Evolutionary conservation across 2,113 vertebrate genomes (phyloP).

Genomic region (Chaetops frenatus): DNA sequence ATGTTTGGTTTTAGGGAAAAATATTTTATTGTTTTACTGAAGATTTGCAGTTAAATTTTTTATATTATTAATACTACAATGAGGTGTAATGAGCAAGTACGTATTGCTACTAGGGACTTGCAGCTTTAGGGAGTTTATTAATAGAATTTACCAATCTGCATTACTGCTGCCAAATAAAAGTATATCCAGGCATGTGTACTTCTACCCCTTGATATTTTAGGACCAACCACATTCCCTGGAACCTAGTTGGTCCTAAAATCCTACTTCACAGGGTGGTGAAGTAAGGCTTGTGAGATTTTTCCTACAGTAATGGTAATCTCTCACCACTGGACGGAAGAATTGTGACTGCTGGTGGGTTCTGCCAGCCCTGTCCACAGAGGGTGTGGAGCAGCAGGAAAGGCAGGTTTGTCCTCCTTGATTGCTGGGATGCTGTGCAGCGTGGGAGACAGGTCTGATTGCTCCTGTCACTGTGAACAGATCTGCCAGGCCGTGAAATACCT

Average conservation of each 20-base stretch:
- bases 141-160: background rate
- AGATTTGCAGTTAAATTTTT: background rate
- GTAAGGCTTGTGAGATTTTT: background rate
- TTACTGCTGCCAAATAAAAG: background rate
- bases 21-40: background rate
- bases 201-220: background rate
- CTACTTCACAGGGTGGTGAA: background rate
- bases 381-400: rapidly evolving
- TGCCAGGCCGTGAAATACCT: rapidly evolving
- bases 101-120: background rate
- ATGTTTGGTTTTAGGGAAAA: background rate
- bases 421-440: background rate
- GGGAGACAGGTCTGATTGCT: background rate
- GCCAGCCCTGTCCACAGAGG: background rate
- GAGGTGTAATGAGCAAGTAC: background rate
- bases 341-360: background rate
- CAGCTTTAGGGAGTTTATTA: background rate
- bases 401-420: background rate
- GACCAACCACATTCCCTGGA: background rate
- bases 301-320: background rate
- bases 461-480: background rate
- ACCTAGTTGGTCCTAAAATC: background rate
- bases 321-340: rapidly evolving
- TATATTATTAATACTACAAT: background rate
- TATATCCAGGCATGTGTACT: background rate